Percentiles rank a stretch among this genome's conserved stretches.
Evolutionary conservation across 2,888 invertebrate species (phyloP).

Genomic region (Dioctria linearis): DNA sequence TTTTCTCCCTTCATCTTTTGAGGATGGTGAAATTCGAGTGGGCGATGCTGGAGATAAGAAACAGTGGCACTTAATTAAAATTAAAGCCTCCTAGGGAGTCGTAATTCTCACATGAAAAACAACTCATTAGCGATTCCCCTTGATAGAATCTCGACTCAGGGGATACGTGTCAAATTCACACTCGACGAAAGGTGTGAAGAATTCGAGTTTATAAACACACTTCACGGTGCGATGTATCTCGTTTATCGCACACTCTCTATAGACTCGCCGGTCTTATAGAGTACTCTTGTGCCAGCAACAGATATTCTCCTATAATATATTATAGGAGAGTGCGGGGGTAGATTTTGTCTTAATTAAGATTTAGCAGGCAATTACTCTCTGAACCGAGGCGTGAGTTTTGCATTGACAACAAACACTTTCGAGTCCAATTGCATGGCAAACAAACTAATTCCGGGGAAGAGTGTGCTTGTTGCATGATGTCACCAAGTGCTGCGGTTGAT

Average conservation of each 20-base stretch:
- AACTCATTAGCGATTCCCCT: conserved; percentile 49
- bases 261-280: neutral
- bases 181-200: conserved; percentile 49
- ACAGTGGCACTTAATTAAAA: conserved; percentile 52
- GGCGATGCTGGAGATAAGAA: conserved; percentile 23
- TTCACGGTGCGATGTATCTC: neutral
- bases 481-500: neutral
- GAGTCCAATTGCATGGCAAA: conserved; percentile 31
- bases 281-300: conserved; percentile 39
- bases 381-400: neutral
- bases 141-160: conserved; percentile 20
- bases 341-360: conserved; percentile 44
- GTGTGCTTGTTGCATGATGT: conserved; percentile 4
- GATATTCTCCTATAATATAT: conserved; percentile 3
- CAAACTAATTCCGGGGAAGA: conserved; percentile 4
- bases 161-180: conserved; percentile 55
- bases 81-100: conserved; percentile 45
- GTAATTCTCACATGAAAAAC: conserved; percentile 49
- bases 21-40: neutral
- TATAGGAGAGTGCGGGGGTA: conserved; percentile 12
- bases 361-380: conserved; percentile 1
- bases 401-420: conserved; percentile 35
- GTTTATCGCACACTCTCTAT: neutral
- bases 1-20: neutral
- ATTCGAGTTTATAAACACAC: conserved; percentile 44